Base-by-base conservation (phyloP, 2,888 invertebrate species). In the Sthenelais limicola region DNA sequence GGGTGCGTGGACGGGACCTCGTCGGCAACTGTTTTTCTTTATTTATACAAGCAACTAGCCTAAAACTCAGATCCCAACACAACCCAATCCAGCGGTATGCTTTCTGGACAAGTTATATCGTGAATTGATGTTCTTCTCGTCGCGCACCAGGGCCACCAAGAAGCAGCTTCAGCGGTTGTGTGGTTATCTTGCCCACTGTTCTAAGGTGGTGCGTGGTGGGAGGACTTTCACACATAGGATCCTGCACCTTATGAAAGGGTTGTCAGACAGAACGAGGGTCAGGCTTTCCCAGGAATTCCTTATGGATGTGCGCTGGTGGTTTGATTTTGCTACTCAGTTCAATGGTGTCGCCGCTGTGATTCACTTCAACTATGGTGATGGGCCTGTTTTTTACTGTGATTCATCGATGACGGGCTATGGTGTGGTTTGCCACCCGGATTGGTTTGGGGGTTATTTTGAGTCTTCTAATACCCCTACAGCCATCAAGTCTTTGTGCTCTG, bases 291-390 rank as follows among this genome's bases (percentile, higher is more conserved):
- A 15, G 21, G 12, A 4, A 28, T 3, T 12, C n/a, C 52, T 24
- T 2, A 2, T 52, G 52, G 52, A 52, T 52, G 28, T 52, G 30
- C 15, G 12, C 15, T 52, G 52, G 52, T 52, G 52, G 52, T 15
- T 15, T 2, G 5, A 2, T 24, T 52, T 52, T 15, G 1, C 21
- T 2, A 1, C 15, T 28, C 4, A 15, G 7, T 52, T 52, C 15
- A 52, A 52, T 24, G 26, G 52, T 3, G 30, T n/a, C 3, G n/a
- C 52, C 2, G 3, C 3, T 3, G 30, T 52, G 28, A 52, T n/a
- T 3, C n/a, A n/a, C 21, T 24, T n/a, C n/a, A n/a, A n/a, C n/a
- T n/a, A n/a, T n/a, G n/a, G n/a, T n/a, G 21, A 3, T 2, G 21
- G 15, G 15, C 3, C 5, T 52, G 3, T 2, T 24, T 3, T 52